Conservation (phyloP, 1,140 invertebrate genomes). For the Protaetia brevitarsis region DNA sequence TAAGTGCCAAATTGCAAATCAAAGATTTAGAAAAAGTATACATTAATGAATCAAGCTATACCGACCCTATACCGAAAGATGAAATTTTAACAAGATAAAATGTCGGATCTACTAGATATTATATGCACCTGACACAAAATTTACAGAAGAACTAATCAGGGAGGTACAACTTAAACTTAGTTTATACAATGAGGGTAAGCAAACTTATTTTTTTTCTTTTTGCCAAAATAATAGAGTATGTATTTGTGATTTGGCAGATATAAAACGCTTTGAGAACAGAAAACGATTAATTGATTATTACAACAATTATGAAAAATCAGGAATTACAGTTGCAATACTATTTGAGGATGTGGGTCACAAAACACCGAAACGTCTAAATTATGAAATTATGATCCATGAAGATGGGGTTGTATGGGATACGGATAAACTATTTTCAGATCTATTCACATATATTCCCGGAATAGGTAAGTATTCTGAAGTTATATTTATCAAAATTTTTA, state of each 20-base stretch:
- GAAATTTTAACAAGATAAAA: slow-evolving; percentile 18
- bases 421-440: slow-evolving; percentile 37
- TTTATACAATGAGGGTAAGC: slow-evolving; percentile 44
- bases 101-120: slow-evolving; percentile 37
- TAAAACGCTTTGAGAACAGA: slow-evolving; percentile 32
- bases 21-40: slow-evolving; percentile 36
- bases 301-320: slow-evolving; percentile 23
- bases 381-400: slow-evolving; percentile 34
- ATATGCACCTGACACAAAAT: slow-evolving; percentile 45
- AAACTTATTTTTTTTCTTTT: neutral
- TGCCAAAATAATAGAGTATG: neutral
- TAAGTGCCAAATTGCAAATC: slow-evolving; percentile 41
- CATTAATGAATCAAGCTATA: slow-evolving; percentile 34
- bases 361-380: slow-evolving; percentile 32
- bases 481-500: neutral
- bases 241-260: slow-evolving; percentile 30
- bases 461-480: slow-evolving; percentile 24
- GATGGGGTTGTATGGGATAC: slow-evolving; percentile 38
- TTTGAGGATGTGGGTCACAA: slow-evolving; percentile 33
- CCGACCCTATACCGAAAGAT: slow-evolving; percentile 13
- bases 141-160: slow-evolving; percentile 43
- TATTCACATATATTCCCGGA: slow-evolving; percentile 34
- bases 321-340: slow-evolving; percentile 35
- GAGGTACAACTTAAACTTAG: slow-evolving; percentile 43
- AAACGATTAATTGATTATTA: slow-evolving; percentile 32